A percentile compares a stretch with the other conserved stretches of the same genome.
Evolutionary conservation across 1,140 invertebrate species (phyloP).

Genomic region (Armadillidium nasatum): DNA sequence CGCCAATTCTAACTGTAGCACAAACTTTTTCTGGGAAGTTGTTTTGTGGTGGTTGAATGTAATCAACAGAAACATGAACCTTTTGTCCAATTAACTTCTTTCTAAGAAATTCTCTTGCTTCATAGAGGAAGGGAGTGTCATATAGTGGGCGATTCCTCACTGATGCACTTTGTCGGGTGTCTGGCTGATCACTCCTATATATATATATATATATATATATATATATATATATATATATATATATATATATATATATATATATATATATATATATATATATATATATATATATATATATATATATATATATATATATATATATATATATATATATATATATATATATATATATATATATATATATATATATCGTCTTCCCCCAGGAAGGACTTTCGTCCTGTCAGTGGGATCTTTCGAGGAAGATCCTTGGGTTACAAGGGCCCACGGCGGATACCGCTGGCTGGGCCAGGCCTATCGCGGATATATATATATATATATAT

Average conservation of each 20-base stretch:
- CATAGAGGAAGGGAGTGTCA: slow-evolving; percentile 97
- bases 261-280: slow-evolving; percentile 3
- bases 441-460: too few species aligned
- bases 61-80: slow-evolving; percentile 89
- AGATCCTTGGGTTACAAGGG: too few species aligned
- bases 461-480: too few species aligned
- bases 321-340: too few species aligned
- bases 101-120: slow-evolving; percentile 92
- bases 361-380: too few species aligned
- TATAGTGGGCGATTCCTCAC: slow-evolving; percentile 58
- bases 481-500: not conserved
- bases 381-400: too few species aligned
- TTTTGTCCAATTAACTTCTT: slow-evolving; percentile 95
- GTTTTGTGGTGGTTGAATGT: slow-evolving; percentile 88
- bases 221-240: not conserved
- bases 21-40: slow-evolving; percentile 93
- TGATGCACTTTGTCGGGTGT: not conserved
- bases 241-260: not conserved
- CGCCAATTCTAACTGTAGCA: slow-evolving; percentile 80
- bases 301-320: too few species aligned
- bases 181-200: slow-evolving; percentile 29
- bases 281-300: too few species aligned
- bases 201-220: slow-evolving; percentile 4
- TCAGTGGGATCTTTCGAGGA: too few species aligned
- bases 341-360: too few species aligned